phyloP scores from a whole-genome alignment of 2,113 vertebrate species.

The Halichoerus grypus region DNA sequence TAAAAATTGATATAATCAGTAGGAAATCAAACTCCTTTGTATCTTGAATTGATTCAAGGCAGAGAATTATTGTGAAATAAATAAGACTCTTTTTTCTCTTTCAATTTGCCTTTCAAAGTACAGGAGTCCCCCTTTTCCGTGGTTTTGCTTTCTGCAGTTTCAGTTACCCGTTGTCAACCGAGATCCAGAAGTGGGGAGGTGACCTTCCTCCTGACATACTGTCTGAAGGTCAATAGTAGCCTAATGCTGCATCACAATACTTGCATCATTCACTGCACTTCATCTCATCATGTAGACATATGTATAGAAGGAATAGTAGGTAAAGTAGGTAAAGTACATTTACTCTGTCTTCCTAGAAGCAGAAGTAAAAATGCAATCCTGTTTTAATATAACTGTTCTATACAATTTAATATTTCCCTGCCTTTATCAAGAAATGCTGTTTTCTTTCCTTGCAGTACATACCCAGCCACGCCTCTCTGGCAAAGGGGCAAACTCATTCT shows the following conservation, averaged over 20 bases:
- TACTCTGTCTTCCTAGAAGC: not conserved
- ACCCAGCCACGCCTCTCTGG: not conserved
- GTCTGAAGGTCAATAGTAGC: not conserved
- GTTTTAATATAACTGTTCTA: not conserved
- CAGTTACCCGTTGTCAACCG: not conserved
- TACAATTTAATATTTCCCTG: not conserved
- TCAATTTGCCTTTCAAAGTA: not conserved
- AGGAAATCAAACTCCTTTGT: not conserved
- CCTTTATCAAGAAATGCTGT: not conserved
- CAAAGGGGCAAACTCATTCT: not conserved
- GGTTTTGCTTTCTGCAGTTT: not conserved
- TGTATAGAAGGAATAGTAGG: not conserved
- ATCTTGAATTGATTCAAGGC: conserved; percentile 25
- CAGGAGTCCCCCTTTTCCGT: not conserved
- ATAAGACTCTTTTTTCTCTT: not conserved
- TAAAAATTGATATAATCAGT: not conserved
- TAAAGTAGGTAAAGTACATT: not conserved
- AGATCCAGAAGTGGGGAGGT: not conserved
- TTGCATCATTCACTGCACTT: not conserved
- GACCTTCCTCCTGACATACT: not conserved
- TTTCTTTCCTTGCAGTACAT: not conserved
- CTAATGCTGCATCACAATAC: not conserved
- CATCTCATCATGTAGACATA: not conserved
- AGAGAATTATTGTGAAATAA: conserved; percentile 2
- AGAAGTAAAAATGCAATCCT: not conserved